Evolutionary conservation across 2,113 vertebrate genomes (phyloP).

Genomic region (Herpetotheres cachinnans): DNA sequence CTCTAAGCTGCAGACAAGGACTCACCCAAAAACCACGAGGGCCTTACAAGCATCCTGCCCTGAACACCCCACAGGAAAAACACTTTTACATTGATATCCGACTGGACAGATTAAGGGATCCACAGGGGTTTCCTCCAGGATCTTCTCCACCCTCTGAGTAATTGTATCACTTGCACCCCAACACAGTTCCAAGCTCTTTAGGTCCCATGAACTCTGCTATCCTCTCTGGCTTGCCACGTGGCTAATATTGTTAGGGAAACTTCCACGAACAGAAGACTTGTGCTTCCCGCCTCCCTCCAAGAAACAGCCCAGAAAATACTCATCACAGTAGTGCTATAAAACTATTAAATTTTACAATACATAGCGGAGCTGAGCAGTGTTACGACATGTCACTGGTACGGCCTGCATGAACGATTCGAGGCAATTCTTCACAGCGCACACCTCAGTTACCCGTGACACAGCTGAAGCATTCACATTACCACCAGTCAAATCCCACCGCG

Average conservation of each 20-base stretch:
- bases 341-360: background rate
- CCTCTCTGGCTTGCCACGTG: background rate
- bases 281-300: background rate
- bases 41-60: background rate
- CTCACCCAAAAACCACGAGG: background rate
- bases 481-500: background rate
- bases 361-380: fast-evolving
- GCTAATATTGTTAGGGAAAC: background rate
- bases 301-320: background rate
- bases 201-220: background rate
- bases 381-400: background rate
- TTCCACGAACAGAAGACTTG: background rate
- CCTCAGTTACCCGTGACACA: background rate
- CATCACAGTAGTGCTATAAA: fast-evolving
- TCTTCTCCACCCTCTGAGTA: background rate
- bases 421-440: fast-evolving
- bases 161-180: background rate
- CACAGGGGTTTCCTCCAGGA: background rate
- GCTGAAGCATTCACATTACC: background rate
- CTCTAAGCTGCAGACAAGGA: background rate
- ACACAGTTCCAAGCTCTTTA: background rate
- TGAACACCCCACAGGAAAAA: background rate
- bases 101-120: background rate
- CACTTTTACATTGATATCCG: background rate
- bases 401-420: background rate